Base-by-base conservation (phyloP, 1,140 invertebrate species). In the Plodia interpunctella region DNA sequence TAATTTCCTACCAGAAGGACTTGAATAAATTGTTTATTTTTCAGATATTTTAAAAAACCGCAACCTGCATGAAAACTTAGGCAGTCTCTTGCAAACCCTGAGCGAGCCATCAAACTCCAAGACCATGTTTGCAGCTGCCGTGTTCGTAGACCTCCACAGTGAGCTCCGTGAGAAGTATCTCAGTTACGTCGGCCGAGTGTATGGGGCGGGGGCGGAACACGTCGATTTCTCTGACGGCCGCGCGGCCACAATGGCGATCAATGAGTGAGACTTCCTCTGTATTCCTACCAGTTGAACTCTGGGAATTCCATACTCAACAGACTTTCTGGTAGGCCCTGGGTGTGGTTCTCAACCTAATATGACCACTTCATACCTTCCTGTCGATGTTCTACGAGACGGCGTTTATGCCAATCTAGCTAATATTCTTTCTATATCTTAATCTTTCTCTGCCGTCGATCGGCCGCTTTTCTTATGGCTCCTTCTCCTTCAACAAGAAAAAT, bases 61-160 rank as follows among this genome's bases (percentile, higher is more conserved):
- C 0, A 86, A 91, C 66, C 68, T 93, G 54, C 93, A 94, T 70
- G 90, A 92, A 65, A 84, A 92, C 60, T 92, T 94, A 35, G 93
- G 92, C 0, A 63, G 83, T 8, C 64, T 93, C 32, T 65, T 94
- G 6, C 70, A 78, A 5, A 66, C 74, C 6, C 68, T 91, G 10
- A 83, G 85, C 55, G 57, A 19, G 5, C 82, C 5, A 58, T 72
- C 76, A 0, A 25, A 6, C 6, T 74, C 80, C 19, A 78, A 78
- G 57, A 86, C 80, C 1, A 28, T 72, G 19, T 90, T 92, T 38
- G 92, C 93, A 0, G 91, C 88, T 51, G 93, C 90, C 1, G 80
- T 94, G 55, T 94, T 94, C 61, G 85, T 94, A 0, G 87, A 93
- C 79, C 62, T 86, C 3, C 83, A 87, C 6, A 91, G 85, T 53